Percentiles rank a stretch among this genome's conserved stretches.
phyloP scores from a whole-genome alignment of 2,888 invertebrate species.

The Drosophila ochracea region DNA sequence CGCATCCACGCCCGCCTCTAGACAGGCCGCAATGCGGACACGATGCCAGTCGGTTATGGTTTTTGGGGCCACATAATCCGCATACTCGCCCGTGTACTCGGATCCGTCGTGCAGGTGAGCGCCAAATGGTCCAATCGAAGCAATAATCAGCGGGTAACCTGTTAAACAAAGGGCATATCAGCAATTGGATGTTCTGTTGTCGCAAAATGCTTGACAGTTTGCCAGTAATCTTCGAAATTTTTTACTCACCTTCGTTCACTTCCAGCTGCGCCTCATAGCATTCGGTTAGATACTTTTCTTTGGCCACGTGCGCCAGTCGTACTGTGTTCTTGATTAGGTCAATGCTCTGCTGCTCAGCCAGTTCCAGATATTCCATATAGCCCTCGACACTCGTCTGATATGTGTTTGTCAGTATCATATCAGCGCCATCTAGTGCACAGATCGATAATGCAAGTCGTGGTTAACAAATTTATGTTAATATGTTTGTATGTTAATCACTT shows the following conservation, averaged over 20 bases:
- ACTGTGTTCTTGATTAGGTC: slow-evolving; percentile 91
- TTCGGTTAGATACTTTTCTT: slow-evolving; percentile 88
- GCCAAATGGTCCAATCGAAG: slow-evolving; percentile 97
- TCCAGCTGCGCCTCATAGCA: slow-evolving; percentile 80
- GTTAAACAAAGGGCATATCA: not conserved
- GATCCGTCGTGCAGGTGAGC: slow-evolving; percentile 96
- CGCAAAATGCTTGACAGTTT: not conserved
- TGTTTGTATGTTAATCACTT: slow-evolving; percentile 36
- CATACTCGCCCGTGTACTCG: slow-evolving; percentile 95
- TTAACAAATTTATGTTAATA: slow-evolving; percentile 8
- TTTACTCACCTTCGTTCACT: slow-evolving; percentile 65
- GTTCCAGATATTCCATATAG: slow-evolving; percentile 90
- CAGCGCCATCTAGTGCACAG: slow-evolving; percentile 90
- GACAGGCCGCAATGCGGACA: slow-evolving; percentile 91
- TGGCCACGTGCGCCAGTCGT: slow-evolving; percentile 90
- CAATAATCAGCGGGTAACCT: slow-evolving; percentile 90
- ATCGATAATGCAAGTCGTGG: slow-evolving; percentile 45
- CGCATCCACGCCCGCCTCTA: slow-evolving; percentile 93
- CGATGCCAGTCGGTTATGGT: slow-evolving; percentile 94
- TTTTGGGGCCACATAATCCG: slow-evolving; percentile 88
- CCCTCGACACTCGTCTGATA: slow-evolving; percentile 94
- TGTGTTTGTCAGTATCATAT: slow-evolving; percentile 94
- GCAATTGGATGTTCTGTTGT: not conserved
- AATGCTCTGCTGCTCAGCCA: slow-evolving; percentile 89
- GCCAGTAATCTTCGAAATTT: not conserved